Evolutionary conservation across 2,797 vertebrate genomes (phyloP).

Genomic region (Falco biarmicus): DNA sequence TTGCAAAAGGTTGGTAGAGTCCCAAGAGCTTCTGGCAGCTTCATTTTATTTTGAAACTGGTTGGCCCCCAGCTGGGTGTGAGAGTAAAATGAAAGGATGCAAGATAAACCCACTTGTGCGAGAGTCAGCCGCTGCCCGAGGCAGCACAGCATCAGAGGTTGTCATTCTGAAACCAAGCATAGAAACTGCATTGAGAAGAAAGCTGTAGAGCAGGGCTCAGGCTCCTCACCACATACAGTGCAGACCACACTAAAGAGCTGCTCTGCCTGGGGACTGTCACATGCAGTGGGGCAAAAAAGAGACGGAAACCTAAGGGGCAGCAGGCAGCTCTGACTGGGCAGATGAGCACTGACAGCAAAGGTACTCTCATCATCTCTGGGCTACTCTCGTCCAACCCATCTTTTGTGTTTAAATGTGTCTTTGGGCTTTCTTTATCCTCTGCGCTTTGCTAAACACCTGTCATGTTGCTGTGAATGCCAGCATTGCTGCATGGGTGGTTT

Average conservation of each 20-base stretch:
- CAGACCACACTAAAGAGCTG: not conserved
- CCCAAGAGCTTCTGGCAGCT: slow-evolving; percentile 29
- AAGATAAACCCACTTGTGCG: not conserved
- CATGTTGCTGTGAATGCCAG: accelerated
- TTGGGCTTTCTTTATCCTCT: not conserved
- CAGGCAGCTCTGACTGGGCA: not conserved
- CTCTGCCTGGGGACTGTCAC: not conserved
- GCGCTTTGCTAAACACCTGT: not conserved
- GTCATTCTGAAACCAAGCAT: slow-evolving; percentile 73
- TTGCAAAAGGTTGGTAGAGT: not conserved
- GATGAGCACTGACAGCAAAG: slow-evolving; percentile 30
- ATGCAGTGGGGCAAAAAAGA: not conserved
- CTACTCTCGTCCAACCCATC: accelerated
- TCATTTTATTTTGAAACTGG: not conserved
- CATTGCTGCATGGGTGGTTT: accelerated
- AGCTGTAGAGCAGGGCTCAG: not conserved
- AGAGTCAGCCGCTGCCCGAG: not conserved
- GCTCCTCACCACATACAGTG: not conserved
- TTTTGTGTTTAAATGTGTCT: accelerated
- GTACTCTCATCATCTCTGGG: not conserved
- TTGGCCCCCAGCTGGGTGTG: slow-evolving; percentile 5
- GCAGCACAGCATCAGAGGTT: not conserved
- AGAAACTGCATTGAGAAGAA: slow-evolving; percentile 52
- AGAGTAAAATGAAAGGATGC: slow-evolving; percentile 31
- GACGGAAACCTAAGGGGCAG: not conserved